phyloP scores from a whole-genome alignment of 1,140 invertebrate genomes.

The Sipha flava region DNA sequence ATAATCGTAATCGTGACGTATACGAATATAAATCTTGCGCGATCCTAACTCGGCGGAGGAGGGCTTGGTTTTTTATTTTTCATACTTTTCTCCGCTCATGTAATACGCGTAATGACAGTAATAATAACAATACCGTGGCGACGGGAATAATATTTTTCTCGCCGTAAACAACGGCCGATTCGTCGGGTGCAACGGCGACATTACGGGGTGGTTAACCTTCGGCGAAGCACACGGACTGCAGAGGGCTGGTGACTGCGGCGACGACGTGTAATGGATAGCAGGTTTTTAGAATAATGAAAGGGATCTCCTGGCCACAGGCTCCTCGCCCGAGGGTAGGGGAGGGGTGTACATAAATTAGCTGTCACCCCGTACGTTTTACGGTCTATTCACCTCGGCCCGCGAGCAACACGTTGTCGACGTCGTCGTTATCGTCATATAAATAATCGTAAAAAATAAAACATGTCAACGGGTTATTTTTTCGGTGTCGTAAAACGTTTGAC shows the following conservation, averaged over 20 bases:
- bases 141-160: neutral
- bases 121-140: neutral
- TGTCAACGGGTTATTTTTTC: neutral
- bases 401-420: conserved; percentile 3
- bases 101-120: neutral
- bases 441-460: conserved; percentile 19
- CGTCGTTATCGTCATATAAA: neutral
- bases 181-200: too few species aligned
- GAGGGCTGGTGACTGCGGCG: too few species aligned
- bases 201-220: too few species aligned
- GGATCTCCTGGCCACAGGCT: neutral
- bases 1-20: too few species aligned
- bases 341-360: neutral
- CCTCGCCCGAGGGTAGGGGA: neutral
- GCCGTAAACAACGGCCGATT: neutral
- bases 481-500: neutral
- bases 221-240: too few species aligned
- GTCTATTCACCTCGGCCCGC: neutral
- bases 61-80: too few species aligned
- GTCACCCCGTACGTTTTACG: neutral
- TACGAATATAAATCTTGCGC: too few species aligned
- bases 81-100: too few species aligned
- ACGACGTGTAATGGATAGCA: neutral
- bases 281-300: conserved; percentile 11
- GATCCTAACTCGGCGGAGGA: too few species aligned